Conservation (phyloP, 2,113 vertebrate genomes). For the Brachypodius melanocephalos region DNA sequence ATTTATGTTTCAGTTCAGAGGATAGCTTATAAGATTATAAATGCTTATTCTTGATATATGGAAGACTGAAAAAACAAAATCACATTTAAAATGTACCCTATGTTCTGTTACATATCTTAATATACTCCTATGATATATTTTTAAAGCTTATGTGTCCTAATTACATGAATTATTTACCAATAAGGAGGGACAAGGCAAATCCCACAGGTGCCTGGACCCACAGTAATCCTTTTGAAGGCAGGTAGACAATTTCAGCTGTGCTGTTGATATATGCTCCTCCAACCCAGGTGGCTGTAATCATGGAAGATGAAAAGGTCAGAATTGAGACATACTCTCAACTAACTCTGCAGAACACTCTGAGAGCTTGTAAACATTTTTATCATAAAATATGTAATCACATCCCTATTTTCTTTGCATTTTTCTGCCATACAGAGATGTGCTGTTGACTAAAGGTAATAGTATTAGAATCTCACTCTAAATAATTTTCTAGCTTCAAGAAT, state of each 20-base stretch:
- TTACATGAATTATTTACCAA: slow-evolving; percentile 69
- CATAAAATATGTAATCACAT: background rate
- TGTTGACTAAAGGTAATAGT: background rate
- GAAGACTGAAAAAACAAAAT: background rate
- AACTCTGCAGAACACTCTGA: background rate
- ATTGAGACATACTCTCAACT: background rate
- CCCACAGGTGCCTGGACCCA: slow-evolving; percentile 83
- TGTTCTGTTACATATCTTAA: background rate
- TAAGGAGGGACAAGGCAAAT: slow-evolving; percentile 79
- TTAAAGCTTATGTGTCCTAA: background rate
- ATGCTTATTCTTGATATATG: background rate
- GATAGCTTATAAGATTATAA: background rate
- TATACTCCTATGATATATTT: background rate
- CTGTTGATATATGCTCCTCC: slow-evolving; percentile 84
- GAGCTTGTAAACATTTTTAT: background rate
- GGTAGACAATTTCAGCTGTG: slow-evolving; percentile 81
- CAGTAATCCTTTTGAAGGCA: slow-evolving; percentile 77
- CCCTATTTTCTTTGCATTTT: background rate
- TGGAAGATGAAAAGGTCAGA: background rate
- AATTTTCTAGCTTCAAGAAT: background rate
- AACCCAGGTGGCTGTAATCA: slow-evolving; percentile 80
- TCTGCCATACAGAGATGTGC: background rate
- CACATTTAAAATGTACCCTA: background rate
- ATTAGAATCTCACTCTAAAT: background rate
- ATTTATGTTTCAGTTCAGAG: background rate